phyloP scores from a whole-genome alignment of 2,113 vertebrate genomes.

The Poicephalus gulielmi region DNA sequence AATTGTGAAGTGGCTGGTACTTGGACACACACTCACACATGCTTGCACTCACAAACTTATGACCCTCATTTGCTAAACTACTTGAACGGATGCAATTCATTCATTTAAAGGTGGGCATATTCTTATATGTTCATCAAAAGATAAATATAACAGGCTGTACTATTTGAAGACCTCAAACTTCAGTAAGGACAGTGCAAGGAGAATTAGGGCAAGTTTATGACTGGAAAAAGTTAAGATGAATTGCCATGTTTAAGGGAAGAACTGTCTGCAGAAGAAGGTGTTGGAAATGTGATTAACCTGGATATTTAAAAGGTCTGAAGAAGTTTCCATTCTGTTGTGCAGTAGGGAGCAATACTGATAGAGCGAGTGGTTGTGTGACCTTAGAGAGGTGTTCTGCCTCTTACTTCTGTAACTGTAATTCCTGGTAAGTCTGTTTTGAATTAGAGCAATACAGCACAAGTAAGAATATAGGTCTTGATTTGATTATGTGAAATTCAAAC shows the following conservation, averaged over 20 bases:
- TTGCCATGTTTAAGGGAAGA: neutral
- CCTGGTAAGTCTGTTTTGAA: slow-evolving; percentile 43
- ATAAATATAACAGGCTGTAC: neutral
- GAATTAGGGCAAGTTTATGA: neutral
- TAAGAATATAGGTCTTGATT: slow-evolving; percentile 33
- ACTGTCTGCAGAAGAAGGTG: neutral
- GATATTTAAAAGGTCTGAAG: neutral
- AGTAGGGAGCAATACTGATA: neutral
- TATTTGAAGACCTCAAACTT: neutral
- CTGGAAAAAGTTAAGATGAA: neutral
- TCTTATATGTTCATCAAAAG: neutral
- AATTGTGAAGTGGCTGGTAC: neutral
- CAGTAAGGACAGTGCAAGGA: neutral
- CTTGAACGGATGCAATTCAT: neutral
- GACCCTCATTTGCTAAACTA: neutral
- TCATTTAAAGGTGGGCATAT: neutral
- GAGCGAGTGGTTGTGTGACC: neutral
- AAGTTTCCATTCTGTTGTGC: neutral
- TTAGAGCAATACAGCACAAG: slow-evolving; percentile 13
- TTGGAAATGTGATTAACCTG: neutral
- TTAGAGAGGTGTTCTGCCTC: neutral
- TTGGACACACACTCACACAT: neutral
- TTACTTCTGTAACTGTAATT: slow-evolving; percentile 5
- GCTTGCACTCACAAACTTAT: neutral
- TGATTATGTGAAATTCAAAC: slow-evolving; percentile 42